Evolutionary conservation across 2,888 invertebrate genomes (phyloP).

Genomic region (Caenorhabditis wallacei): DNA sequence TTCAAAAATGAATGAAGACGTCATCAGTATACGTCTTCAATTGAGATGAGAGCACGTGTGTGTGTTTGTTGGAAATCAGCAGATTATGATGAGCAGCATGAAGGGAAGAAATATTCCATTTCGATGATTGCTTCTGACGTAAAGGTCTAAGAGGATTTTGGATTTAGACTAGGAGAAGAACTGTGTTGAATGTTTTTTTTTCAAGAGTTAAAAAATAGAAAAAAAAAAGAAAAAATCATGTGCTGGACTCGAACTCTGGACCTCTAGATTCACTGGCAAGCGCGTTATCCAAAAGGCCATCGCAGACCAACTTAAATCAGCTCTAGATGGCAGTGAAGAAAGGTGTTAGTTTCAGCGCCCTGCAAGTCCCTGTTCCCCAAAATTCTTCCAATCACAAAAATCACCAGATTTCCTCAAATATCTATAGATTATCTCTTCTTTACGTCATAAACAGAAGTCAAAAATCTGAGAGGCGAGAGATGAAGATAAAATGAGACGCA

Average conservation of each 20-base stretch:
- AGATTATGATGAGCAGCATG: background rate
- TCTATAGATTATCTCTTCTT: background rate
- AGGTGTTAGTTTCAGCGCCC: no score
- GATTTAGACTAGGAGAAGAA: no score
- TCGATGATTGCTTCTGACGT: background rate
- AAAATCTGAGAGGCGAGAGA: background rate
- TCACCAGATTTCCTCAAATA: no score
- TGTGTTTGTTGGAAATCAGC: background rate
- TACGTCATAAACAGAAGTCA: background rate
- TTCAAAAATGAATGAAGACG: background rate
- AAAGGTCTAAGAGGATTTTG: no score
- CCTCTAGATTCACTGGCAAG: no score
- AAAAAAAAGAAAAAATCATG: no score
- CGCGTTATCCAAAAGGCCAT: no score
- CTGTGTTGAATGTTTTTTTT: no score
- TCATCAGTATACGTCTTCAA: conserved; percentile 22
- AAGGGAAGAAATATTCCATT: background rate
- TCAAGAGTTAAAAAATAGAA: no score
- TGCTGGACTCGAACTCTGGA: no score
- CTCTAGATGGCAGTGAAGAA: background rate
- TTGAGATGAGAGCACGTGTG: conserved; percentile 3
- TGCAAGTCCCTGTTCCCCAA: no score
- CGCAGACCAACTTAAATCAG: background rate
- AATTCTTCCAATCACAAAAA: no score
- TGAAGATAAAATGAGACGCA: background rate